A percentile compares a stretch with the other conserved stretches of the same genome.
Conservation (phyloP, 1,140 invertebrate genomes). For the Eulimnadia texana region DNA sequence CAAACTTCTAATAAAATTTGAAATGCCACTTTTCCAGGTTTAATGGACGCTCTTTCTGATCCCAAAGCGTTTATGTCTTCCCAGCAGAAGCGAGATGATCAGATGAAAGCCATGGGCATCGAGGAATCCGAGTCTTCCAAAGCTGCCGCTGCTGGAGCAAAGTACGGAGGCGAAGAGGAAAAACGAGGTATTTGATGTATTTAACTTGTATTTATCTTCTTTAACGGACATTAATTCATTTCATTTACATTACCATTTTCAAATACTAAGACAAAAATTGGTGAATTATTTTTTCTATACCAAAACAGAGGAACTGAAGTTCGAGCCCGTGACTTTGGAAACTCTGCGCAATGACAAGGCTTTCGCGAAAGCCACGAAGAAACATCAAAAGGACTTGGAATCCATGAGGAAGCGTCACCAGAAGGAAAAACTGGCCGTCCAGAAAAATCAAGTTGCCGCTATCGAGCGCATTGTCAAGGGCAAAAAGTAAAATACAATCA, state of each 20-base stretch:
- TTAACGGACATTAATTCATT: too few species aligned
- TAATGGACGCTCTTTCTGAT: constrained; percentile 94
- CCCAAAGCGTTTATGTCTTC: constrained; percentile 81
- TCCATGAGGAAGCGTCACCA: constrained; percentile 77
- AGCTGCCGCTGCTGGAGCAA: constrained; percentile 32
- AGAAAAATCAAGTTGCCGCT: constrained; percentile 85
- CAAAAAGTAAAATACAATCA: constrained; percentile 48
- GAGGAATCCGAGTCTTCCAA: constrained; percentile 53
- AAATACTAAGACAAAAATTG: too few species aligned
- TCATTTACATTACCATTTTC: too few species aligned
- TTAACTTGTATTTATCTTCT: not conserved
- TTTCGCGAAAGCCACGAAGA: constrained; percentile 85
- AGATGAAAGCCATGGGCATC: constrained; percentile 88
- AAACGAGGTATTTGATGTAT: constrained; percentile 23
- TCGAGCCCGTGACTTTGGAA: constrained; percentile 85
- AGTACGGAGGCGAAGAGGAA: constrained; percentile 30
- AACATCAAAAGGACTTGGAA: constrained; percentile 92
- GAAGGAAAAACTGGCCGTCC: constrained; percentile 80
- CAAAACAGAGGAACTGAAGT: constrained; percentile 48
- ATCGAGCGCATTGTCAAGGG: constrained; percentile 90
- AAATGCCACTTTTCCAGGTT: constrained; percentile 42
- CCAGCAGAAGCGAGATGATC: constrained; percentile 73
- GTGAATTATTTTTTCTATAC: not conserved
- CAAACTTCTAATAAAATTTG: not conserved
- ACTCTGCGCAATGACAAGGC: constrained; percentile 79